Evolutionary conservation across 1,140 invertebrate genomes (phyloP), one percentile per base, ranked within the genome.

Genomic region (Drusus annulatus): DNA sequence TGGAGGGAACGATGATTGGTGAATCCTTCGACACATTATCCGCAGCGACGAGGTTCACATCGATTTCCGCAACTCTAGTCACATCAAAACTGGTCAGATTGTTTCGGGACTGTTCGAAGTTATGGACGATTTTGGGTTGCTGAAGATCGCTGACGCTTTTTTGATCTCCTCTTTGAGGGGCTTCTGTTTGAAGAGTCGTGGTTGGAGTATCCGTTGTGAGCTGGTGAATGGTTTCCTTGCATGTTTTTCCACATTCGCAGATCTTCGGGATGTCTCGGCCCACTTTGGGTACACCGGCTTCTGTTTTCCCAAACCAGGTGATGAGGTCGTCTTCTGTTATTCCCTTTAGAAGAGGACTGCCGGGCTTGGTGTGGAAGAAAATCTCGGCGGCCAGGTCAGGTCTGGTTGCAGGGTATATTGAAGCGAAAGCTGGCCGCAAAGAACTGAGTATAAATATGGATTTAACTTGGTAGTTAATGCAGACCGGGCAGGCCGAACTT

Each of bases 311-410:
- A 83, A 93, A 93, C 92, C 92, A 93, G 6, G 92, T 93, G 31
- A 92, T 91, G 23, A 92, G 88, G 84, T 93, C 92, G 85, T 93
- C 92, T 68, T 91, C 91, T 52, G 91, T 91, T 6, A 92, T 91
- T 4, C 90, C 91, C 79, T 89, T 87, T 0, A 93, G 84, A 63
- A 93, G 85, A 25, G 89, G 89, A 85, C 91, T 92, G 36, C 89
- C 90, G 69, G 87, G 86, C 78, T 88, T 87, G 0, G 91, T 90
- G 56, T 92, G 92, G 88, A 93, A 93, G 84, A 93, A 92, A 21
- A 90, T 90, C 84, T 92, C 92, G 8, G 92, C 91, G 8, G 91
- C 90, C 63, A 93, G 86, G 81, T 93, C 91, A 76, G 92, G 90
- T 80, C 92, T 84, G 6, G 88, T 88, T 8, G 91, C 90, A 5